Base-by-base conservation (phyloP, 2,113 vertebrate species). In the Periophthalmodon schlosseri region DNA sequence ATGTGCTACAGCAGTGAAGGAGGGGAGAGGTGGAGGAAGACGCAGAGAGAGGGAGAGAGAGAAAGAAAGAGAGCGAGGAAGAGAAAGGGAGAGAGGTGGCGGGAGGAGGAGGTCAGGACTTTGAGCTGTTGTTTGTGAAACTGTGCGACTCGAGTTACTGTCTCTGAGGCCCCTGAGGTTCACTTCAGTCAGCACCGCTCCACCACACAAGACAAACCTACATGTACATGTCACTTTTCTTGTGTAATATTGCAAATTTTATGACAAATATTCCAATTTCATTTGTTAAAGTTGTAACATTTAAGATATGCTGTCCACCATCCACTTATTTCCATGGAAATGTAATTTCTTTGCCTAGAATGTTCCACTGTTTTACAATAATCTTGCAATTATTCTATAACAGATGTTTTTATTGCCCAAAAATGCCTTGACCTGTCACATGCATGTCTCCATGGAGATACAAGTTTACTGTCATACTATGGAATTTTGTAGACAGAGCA, bases 101-200 rank as follows among this genome's bases (percentile, higher is more conserved):
- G 77, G 65, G 69, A 75, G 68, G 54, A 0, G 28, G 58, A 67
- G 75, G 76, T 82, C 77, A 76, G n/a, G 77, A 54, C 14, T 1
- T 50, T 54, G 78, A 11, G 39, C 75, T 74, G 80, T 49, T 56
- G 75, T 85, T 88, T 66, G 9, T 84, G 86, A 83, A 85, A 89
- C 84, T 84, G 77, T 83, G 68, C 21, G 73, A 80, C 76, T 91
- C 65, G 9, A 68, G 83, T 91, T 91, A 84, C 86, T 73, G 77
- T 78, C 67, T 72, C 49, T n/a, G 76, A 65, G 76, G 70, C 70
- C 74, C 82, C 73, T 28, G 34, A 69, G 58, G 70, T 15, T 44
- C 39, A 44, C 21, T 28, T 79, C 52, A 77, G 67, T 77, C 68
- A 70, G 58, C 24, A 60, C 24, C 54, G 70, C 36, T 23, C 34